Conservation (phyloP, 2,888 invertebrate species). For the Eristalis pertinax region DNA sequence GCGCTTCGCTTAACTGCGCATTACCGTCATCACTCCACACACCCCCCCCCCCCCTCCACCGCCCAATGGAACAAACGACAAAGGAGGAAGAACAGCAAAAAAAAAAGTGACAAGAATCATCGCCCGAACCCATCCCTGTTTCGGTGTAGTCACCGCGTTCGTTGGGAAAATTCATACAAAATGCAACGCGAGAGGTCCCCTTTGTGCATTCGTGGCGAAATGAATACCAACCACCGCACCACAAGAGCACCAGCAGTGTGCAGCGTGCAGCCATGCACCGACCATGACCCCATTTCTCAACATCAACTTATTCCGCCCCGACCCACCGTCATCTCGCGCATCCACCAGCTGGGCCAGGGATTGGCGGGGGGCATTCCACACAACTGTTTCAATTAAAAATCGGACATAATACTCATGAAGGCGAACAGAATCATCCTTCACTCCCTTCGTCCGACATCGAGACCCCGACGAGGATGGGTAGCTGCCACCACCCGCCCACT, state of each 20-base stretch:
- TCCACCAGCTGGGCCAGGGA: conserved; percentile 5
- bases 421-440: conserved; percentile 21
- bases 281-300: conserved; percentile 60
- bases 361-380: conserved; percentile 13
- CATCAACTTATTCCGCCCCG: conserved; percentile 9
- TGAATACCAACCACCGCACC: conserved; percentile 31
- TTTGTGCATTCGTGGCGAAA: conserved; percentile 61
- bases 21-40: conserved; percentile 1
- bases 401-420: conserved; percentile 65
- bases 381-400: conserved; percentile 66
- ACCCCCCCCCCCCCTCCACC: not conserved
- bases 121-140: conserved; percentile 13
- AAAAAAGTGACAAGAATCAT: not conserved
- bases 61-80: not conserved
- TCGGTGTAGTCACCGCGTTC: conserved; percentile 35
- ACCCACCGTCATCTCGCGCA: not conserved
- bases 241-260: conserved; percentile 14
- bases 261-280: conserved; percentile 47
- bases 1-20: conserved; percentile 68
- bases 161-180: conserved; percentile 54
- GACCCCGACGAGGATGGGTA: not conserved
- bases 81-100: not conserved
- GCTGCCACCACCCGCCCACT: not conserved
- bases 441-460: not conserved
- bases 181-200: conserved; percentile 17